A percentile compares a stretch with the other conserved stretches of the same genome.
These are phyloP conservation scores for Lichenostomus cassidix DNA, from an alignment of 2,113 vertebrate genomes.

Conservation along the genomic window DNA sequence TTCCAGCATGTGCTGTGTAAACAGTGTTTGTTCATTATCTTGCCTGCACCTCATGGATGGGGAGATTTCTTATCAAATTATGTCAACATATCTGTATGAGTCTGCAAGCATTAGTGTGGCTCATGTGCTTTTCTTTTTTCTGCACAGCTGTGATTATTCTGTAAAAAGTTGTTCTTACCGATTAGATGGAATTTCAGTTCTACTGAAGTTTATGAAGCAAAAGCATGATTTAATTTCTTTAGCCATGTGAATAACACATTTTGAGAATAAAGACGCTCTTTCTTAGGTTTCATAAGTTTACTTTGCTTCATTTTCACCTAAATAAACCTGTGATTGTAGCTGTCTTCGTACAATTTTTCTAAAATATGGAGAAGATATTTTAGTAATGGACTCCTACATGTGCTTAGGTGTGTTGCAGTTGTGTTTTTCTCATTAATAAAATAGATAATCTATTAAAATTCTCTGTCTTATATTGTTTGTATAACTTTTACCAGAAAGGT, in stretches of 20 bases:
- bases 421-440: not conserved
- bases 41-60: not conserved
- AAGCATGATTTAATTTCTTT: not conserved
- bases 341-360: not conserved
- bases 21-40: not conserved
- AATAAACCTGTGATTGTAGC: not conserved
- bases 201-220: not conserved
- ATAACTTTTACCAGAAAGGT: not conserved
- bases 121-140: not conserved
- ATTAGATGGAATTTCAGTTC: not conserved
- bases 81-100: not conserved
- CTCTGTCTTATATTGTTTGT: not conserved
- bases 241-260: not conserved
- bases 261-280: not conserved
- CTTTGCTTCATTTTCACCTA: not conserved
- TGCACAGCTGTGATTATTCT: not conserved
- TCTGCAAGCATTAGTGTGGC: not conserved
- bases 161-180: not conserved
- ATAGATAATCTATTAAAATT: not conserved
- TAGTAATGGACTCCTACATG: not conserved
- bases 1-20: not conserved
- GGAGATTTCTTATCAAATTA: not conserved
- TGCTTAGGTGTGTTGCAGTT: not conserved
- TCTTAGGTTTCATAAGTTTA: accelerated
- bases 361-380: not conserved